Conservation (phyloP, 2,888 invertebrate genomes). For the Diloba caeruleocephala region DNA sequence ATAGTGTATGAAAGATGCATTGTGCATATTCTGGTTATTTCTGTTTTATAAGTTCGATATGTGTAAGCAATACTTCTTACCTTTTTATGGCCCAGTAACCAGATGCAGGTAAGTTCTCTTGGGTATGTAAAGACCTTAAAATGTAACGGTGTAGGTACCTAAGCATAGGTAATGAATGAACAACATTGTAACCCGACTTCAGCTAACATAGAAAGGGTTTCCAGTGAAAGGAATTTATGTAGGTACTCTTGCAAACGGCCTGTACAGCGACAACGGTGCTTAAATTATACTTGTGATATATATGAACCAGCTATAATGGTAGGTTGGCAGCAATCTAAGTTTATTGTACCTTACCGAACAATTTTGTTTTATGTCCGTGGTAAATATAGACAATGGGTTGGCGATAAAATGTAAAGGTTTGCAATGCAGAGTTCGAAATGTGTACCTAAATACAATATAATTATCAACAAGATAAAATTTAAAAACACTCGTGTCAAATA, state of each 20-base stretch:
- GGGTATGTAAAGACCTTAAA: slow-evolving; percentile 48
- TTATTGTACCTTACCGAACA: slow-evolving; percentile 15
- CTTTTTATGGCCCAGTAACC: slow-evolving; percentile 34
- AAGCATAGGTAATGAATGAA: slow-evolving; percentile 52
- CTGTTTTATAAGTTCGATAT: slow-evolving; percentile 31
- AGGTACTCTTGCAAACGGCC: slow-evolving; percentile 54
- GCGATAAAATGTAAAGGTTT: neutral
- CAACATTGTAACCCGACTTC: slow-evolving; percentile 53
- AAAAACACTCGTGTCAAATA: too few relatives aligned
- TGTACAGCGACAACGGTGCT: slow-evolving; percentile 33
- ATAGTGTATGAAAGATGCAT: slow-evolving; percentile 30
- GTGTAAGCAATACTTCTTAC: slow-evolving; percentile 21
- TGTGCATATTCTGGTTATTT: slow-evolving; percentile 18
- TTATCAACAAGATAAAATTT: too few relatives aligned
- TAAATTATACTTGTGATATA: slow-evolving; percentile 48
- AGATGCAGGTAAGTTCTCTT: slow-evolving; percentile 38
- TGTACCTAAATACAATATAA: neutral
- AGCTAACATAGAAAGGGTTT: slow-evolving; percentile 57
- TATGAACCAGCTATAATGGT: slow-evolving; percentile 22
- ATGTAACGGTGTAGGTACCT: slow-evolving; percentile 51
- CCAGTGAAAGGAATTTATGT: slow-evolving; percentile 65
- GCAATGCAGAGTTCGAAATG: neutral
- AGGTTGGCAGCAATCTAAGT: slow-evolving; percentile 21
- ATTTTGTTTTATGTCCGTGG: slow-evolving; percentile 21
- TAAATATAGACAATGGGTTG: slow-evolving; percentile 13